These are phyloP conservation scores for Meleagris gallopavo DNA, from an alignment of 2,113 vertebrate species.

Conservation along the genomic window DNA sequence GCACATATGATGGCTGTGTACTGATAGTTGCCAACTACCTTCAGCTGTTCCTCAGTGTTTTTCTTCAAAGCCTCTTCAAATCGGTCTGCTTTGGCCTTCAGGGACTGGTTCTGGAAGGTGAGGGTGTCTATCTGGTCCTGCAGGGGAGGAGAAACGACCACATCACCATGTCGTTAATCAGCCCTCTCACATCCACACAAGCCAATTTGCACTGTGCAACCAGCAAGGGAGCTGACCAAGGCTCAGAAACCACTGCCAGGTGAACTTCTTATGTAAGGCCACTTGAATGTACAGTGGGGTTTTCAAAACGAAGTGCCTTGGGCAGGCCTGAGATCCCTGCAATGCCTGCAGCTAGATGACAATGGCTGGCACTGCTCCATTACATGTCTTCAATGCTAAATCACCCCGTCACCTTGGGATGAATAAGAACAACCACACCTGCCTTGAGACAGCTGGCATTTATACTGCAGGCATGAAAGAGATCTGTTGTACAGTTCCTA, in stretches of 20 bases:
- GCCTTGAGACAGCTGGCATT: not conserved
- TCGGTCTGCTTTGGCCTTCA: slow-evolving; percentile 91
- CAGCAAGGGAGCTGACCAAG: not conserved
- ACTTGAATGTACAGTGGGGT: not conserved
- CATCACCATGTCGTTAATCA: not conserved
- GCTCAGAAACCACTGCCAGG: not conserved
- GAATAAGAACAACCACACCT: not conserved
- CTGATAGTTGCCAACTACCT: slow-evolving; percentile 78
- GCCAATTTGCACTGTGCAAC: not conserved
- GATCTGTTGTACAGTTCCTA: not conserved
- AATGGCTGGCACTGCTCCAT: not conserved
- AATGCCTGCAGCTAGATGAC: not conserved
- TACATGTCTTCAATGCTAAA: not conserved
- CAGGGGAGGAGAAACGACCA: not conserved
- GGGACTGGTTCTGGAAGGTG: slow-evolving; percentile 94
- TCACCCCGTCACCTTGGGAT: not conserved
- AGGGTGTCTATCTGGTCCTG: slow-evolving; percentile 98
- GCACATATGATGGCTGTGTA: not conserved
- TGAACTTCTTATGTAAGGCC: not conserved
- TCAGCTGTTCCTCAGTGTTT: slow-evolving; percentile 92
- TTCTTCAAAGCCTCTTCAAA: slow-evolving; percentile 95
- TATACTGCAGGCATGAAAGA: not conserved
- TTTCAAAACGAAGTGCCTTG: not conserved
- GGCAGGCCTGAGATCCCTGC: not conserved
- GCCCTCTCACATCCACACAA: not conserved